phyloP scores from a whole-genome alignment of 2,797 vertebrate genomes.

The Fistularia commersonii region DNA sequence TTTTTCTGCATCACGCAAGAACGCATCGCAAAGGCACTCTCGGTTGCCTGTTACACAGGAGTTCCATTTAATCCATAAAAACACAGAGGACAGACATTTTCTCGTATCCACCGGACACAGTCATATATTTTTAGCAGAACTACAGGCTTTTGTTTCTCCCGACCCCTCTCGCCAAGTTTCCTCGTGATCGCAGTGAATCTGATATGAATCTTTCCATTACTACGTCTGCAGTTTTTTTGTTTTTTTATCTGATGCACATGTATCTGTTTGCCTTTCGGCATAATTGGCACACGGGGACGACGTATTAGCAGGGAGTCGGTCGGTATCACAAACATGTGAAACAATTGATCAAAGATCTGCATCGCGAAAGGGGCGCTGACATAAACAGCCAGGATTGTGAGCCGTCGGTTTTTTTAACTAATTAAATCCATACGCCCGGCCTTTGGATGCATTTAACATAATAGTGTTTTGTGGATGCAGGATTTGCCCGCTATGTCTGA shows the following conservation, averaged over 20 bases:
- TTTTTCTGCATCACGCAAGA: too few species aligned
- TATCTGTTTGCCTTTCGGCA: neutral
- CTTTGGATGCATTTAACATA: conserved; percentile 11
- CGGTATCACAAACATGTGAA: conserved; percentile 10
- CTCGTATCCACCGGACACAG: too few species aligned
- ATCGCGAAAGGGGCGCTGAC: neutral
- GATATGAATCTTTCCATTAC: conserved; percentile 4
- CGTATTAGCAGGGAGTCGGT: conserved; percentile 1
- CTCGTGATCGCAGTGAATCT: conserved; percentile 1
- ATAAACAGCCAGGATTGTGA: conserved; percentile 9
- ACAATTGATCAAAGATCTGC: conserved; percentile 19
- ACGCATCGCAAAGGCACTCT: too few species aligned
- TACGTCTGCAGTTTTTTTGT: conserved; percentile 3
- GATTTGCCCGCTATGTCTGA: conserved; percentile 30
- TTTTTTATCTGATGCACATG: conserved; percentile 21
- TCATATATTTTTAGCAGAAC: too few species aligned
- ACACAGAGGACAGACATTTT: too few species aligned
- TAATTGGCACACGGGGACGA: conserved; percentile 7
- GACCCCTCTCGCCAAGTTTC: too few species aligned
- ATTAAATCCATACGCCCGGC: conserved; percentile 7
- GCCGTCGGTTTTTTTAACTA: conserved; percentile 2
- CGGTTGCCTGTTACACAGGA: too few species aligned
- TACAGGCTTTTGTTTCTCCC: too few species aligned
- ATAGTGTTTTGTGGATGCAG: conserved; percentile 11
- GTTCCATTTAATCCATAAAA: too few species aligned